Base-by-base conservation (phyloP, 1,140 invertebrate genomes). In the Asobara japonica region DNA sequence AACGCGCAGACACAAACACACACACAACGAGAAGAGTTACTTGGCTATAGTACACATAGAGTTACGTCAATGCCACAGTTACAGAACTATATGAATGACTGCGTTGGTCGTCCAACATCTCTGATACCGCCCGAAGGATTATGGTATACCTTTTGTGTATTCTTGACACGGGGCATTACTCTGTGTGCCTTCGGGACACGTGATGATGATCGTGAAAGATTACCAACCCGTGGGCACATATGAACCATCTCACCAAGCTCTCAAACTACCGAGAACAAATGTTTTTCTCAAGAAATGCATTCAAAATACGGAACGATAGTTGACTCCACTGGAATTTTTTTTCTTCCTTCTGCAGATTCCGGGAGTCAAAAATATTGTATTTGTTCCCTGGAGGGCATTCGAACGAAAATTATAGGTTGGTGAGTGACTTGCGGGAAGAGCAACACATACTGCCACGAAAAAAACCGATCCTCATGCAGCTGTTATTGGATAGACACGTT, bases 391-490 rank as follows among this genome's bases (percentile, higher is more conserved):
- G 29, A 60, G 45, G 18, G 56, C 51, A 25, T 29, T 20, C 33
- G 31, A 51, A 62, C 31, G 20, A 16, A 65, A 71, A 74, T 74
- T 74, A 71, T 20, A 56, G 62, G 60, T 68, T 71, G 68, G 30
- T 31, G 73, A 74, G 73, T 74, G 73, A 74, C 71, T 72, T 62
- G 65, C 70, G 65, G 48, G 68, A 51, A 64, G 64, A 64, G 60
- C 67, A 16, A 60, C 22, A 16, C 45, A 61, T 25, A 41, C 62
- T 51, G 33, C 31, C 25, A 36, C 45, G 41, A 27, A 69, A 69
- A n/a, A 69, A 69, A n/a, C 66, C 41, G 18, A 33, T 22, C 29
- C 7, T 69, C 48, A 25, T 31, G 29, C 66, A 69, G 66, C 66
- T 69, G 66, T 69, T 69, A 25, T 56, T 48, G 64, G 64, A 36